Evolutionary conservation across 2,888 invertebrate species (phyloP), one percentile per base, ranked within the genome.

Genomic region (Drosophila atripex): DNA sequence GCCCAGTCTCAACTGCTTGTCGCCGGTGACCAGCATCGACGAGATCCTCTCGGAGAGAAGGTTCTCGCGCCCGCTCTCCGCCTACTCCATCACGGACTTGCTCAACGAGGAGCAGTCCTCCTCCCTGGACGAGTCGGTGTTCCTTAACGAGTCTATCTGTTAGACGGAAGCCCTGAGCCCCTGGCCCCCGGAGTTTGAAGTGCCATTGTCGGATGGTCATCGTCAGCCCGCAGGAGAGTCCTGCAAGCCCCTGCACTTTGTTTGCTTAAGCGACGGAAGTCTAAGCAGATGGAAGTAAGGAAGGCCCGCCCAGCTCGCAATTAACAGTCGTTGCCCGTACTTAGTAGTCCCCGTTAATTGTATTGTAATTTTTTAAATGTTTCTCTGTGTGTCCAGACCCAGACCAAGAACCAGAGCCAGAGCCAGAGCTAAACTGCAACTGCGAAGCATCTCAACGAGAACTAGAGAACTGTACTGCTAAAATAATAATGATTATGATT

Each of bases 21-120:
- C 88, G 45, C 91, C 91, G 16, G 89, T 91, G 39, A 90, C 90
- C 72, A 87, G 90, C 51, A 90, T 91, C 64, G 91, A 91, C 64
- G 91, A 91, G 25, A 91, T 91, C 56, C 84, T 91, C 45, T 89
- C 89, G 8, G 89, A 91, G 69, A 88, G 91, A 0, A 71, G 91
- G 3, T 86, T 91, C 64, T 91, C 91, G 0, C 75, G 91, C 0
- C 89, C 91, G 0, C 66, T 91, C 12, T 91, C 91, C 16, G 91
- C 91, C 12, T 91, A 91, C 75, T 91, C 91, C 70, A 91, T 91
- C 72, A 90, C 91, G 49, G 91, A 91, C 82, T 86, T 91, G 68
- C 82, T 91, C 35, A 89, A 88, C 64, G 91, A 90, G 64, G 90
- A 90, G 71, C 80, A 80, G 60, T 52, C 75, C 39, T 35, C 69